Conservation (phyloP, 2,888 invertebrate genomes). For the Coenonympha arcania region DNA sequence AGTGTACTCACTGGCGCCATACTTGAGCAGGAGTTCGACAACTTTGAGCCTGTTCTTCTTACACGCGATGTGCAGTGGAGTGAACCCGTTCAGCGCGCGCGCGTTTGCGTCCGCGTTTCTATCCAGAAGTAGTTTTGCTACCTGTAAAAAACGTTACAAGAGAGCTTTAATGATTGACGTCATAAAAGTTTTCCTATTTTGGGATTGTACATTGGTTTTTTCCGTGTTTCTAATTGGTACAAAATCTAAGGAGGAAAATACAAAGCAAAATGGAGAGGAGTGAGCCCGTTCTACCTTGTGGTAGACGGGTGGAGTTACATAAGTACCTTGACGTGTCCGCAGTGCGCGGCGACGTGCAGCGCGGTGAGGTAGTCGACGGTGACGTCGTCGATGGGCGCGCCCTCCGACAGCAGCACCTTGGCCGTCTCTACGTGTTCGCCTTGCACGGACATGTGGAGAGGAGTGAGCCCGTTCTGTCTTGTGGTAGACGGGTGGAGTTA, state of each 20-base stretch:
- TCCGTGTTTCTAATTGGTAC: too few relatives aligned
- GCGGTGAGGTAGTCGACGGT: constrained; percentile 98
- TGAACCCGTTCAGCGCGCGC: constrained; percentile 96
- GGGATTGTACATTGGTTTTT: too few relatives aligned
- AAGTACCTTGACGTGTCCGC: constrained; percentile 86
- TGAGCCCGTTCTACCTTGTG: too few relatives aligned
- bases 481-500: too few relatives aligned
- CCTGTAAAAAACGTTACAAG: constrained; percentile 74
- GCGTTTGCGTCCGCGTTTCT: constrained; percentile 98
- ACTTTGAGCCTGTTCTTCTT: constrained; percentile 98
- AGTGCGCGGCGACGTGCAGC: constrained; percentile 95
- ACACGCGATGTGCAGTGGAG: constrained; percentile 98
- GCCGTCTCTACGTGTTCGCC: constrained; percentile 99
- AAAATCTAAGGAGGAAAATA: too few relatives aligned
- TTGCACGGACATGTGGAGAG: constrained; percentile 98
- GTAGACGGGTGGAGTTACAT: not conserved
- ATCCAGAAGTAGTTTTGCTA: constrained; percentile 92
- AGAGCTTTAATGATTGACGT: not conserved
- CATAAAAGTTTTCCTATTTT: too few relatives aligned
- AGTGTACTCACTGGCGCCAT: constrained; percentile 88
- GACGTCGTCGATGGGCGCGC: constrained; percentile 98
- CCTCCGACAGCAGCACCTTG: constrained; percentile 89
- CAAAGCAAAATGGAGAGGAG: too few relatives aligned
- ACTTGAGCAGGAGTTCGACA: constrained; percentile 94
- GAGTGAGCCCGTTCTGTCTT: too few relatives aligned